Evolutionary conservation across 2,113 vertebrate genomes (phyloP).

Genomic region (Mohoua ochrocephala): DNA sequence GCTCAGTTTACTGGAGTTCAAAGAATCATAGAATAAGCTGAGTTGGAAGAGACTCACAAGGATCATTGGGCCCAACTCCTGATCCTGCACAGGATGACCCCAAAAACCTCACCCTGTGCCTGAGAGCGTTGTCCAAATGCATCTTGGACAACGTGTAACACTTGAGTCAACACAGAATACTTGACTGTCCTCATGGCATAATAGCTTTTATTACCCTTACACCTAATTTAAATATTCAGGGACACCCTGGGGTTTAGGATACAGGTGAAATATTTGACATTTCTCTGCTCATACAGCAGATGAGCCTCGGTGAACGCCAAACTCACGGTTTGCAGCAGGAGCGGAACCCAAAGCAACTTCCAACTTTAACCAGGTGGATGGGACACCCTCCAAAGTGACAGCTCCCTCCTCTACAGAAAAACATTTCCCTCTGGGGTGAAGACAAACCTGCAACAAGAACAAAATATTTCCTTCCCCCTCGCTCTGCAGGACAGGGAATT

Average conservation of each 20-base stretch:
- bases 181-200: neutral
- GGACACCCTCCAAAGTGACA: slow-evolving; percentile 11
- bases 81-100: neutral
- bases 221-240: neutral
- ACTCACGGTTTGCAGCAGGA: slow-evolving; percentile 33
- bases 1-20: neutral
- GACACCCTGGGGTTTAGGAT: neutral
- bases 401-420: neutral
- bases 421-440: neutral
- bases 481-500: neutral
- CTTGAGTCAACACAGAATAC: neutral
- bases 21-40: neutral
- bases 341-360: neutral
- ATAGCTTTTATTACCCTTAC: rapidly evolving
- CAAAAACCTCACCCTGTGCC: too few species aligned
- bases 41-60: neutral
- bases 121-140: neutral
- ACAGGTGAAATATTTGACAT: neutral
- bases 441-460: slow-evolving; percentile 3
- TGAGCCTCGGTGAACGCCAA: neutral
- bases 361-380: neutral
- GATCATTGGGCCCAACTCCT: neutral
- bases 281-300: neutral
- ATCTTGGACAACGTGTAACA: neutral
- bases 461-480: neutral